Percentiles rank a stretch among this genome's conserved stretches.
phyloP scores from a whole-genome alignment of 2,113 vertebrate species.

The Trachemys scripta region DNA sequence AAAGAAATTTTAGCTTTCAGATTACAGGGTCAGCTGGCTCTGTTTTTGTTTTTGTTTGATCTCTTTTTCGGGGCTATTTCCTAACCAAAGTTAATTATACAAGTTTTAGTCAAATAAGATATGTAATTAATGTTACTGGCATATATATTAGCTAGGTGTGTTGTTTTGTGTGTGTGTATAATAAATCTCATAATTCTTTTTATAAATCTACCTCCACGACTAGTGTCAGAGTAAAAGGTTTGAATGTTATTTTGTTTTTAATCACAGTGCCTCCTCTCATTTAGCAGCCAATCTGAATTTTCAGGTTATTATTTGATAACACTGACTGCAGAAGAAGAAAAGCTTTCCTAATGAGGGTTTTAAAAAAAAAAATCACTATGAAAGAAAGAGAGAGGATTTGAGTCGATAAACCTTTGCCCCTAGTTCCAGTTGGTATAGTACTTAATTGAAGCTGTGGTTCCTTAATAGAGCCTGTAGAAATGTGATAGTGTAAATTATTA shows the following conservation, averaged over 20 bases:
- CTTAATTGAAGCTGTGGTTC: rapidly evolving
- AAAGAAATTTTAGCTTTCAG: neutral
- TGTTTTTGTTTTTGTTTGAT: neutral
- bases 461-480: rapidly evolving
- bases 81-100: neutral
- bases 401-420: neutral
- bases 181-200: neutral
- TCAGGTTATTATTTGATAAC: neutral
- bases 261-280: neutral
- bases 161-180: too few relatives aligned
- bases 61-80: neutral
- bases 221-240: neutral
- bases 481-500: neutral
- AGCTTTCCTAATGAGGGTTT: neutral
- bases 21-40: neutral
- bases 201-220: neutral
- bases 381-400: too few relatives aligned
- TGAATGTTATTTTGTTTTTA: neutral
- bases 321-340: neutral
- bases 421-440: rapidly evolving
- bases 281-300: neutral
- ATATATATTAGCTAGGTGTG: neutral
- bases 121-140: neutral
- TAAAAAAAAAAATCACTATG: neutral
- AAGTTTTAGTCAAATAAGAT: neutral